Evolutionary conservation across 2,113 vertebrate genomes (phyloP), one percentile per base, ranked within the genome.

Genomic region (Tylochromis polylepis): DNA sequence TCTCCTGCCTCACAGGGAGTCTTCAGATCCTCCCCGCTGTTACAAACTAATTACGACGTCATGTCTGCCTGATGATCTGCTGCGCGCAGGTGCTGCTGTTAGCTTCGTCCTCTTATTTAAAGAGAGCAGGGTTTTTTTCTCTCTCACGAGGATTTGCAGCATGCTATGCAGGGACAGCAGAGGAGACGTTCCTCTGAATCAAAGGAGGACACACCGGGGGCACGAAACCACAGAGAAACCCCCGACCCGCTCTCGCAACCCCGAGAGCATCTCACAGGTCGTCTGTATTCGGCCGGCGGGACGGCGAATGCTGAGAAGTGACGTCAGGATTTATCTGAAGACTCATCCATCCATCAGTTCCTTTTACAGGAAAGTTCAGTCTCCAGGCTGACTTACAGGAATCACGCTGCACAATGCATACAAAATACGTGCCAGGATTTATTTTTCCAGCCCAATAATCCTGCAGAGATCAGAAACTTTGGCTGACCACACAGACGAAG

Each of bases 31-130:
- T 24, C 22, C 72, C 53, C 3, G n/a, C 62, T 55, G 77, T 62
- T 62, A 36, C 24, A 24, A n/a, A 11, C 51, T 79, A 81, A 85
- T 88, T 75, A 85, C 36, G 5, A 20, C 29, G 5, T 81, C 70
- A 56, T 4, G 15, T 62, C 72, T 65, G 60, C 67, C 8, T 60
- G 65, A 65, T 27, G 65, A 62, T 60, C 46, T 79, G 36, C 24
- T 20, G 38, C 24, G 2, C 1, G 3, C 20, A 14, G 36, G 62
- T 38, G 65, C 70, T 79, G 79, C 27, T 29, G 51, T 67, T 78
- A n/a, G 53, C 65, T 5, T 75, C 20, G 3, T 20, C 27, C 46
- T 77, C 70, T 31, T 77, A 27, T 51, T 77, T 31, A 10, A 0
- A n/a, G 15, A 43, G 11, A 36, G 20, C 0, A 16, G 22, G 14